Conservation (phyloP, 2,797 vertebrate genomes). For the Hapalemur alaotrensis region DNA sequence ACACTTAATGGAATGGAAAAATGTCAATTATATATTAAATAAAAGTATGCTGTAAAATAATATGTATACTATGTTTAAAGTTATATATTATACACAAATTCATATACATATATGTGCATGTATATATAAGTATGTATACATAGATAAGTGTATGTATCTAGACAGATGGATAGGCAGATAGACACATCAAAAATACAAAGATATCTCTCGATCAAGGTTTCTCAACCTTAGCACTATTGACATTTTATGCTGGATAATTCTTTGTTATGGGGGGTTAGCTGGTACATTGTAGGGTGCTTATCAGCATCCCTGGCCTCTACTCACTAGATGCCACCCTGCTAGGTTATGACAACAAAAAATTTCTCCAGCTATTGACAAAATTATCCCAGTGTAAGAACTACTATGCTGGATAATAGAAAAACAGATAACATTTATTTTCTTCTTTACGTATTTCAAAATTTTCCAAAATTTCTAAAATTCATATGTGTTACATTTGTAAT, state of each 20-base stretch:
- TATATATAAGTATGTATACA: background rate
- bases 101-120: background rate
- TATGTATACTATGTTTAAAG: background rate
- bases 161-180: background rate
- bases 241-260: background rate
- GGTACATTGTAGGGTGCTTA: background rate
- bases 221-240: background rate
- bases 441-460: background rate
- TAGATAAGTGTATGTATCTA: background rate
- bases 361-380: slow-evolving; percentile 30
- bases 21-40: slow-evolving; percentile 14
- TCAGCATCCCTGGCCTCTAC: background rate
- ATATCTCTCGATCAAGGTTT: background rate
- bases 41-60: slow-evolving; percentile 17
- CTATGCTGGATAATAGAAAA: background rate
- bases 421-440: background rate
- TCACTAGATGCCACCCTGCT: background rate
- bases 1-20: background rate
- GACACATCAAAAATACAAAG: background rate
- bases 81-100: background rate
- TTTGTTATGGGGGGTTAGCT: background rate
- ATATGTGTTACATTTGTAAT: background rate
- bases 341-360: background rate
- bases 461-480: slow-evolving; percentile 53
- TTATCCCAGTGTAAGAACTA: background rate